These are phyloP conservation scores for Drosophila neocordata DNA, from an alignment of 1,140 invertebrate species.

Conservation along the genomic window DNA sequence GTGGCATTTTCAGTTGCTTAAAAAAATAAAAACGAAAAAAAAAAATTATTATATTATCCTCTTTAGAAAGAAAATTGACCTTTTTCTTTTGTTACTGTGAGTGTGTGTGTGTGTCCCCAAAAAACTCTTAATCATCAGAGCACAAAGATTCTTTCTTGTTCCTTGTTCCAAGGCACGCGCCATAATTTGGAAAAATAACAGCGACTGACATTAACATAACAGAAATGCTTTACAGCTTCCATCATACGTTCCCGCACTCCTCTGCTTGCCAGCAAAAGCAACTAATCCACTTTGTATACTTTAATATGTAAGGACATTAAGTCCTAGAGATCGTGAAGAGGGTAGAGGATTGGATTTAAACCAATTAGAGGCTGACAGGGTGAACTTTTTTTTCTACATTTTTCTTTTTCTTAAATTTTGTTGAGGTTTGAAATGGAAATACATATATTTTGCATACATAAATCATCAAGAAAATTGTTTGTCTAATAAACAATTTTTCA, in stretches of 20 bases:
- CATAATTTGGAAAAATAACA: slow-evolving; percentile 45
- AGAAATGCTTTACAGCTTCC: slow-evolving; percentile 11
- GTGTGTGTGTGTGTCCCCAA: neutral
- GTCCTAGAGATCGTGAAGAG: slow-evolving; percentile 6
- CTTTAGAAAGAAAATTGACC: slow-evolving; percentile 10
- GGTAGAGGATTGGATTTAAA: slow-evolving; percentile 8
- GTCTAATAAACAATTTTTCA: slow-evolving; percentile 58
- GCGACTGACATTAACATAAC: slow-evolving; percentile 44
- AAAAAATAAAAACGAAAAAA: neutral
- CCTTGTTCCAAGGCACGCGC: slow-evolving; percentile 30
- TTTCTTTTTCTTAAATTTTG: neutral
- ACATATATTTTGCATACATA: slow-evolving; percentile 49
- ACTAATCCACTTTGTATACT: slow-evolving; percentile 40
- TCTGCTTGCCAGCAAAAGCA: neutral
- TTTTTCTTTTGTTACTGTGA: neutral
- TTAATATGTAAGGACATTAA: slow-evolving; percentile 16
- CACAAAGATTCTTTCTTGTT: slow-evolving; percentile 33
- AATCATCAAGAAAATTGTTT: slow-evolving; percentile 72
- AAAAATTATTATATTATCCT: slow-evolving; percentile 8
- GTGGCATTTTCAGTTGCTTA: slow-evolving; percentile 1
- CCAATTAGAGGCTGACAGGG: slow-evolving; percentile 29
- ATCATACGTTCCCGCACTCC: neutral
- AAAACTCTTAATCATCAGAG: slow-evolving; percentile 44
- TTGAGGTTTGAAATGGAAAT: slow-evolving; percentile 24
- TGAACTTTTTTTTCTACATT: slow-evolving; percentile 6